Evolutionary conservation across 2,888 invertebrate species (phyloP), one percentile per base, ranked within the genome.

Genomic region (Drosophila lutescens): DNA sequence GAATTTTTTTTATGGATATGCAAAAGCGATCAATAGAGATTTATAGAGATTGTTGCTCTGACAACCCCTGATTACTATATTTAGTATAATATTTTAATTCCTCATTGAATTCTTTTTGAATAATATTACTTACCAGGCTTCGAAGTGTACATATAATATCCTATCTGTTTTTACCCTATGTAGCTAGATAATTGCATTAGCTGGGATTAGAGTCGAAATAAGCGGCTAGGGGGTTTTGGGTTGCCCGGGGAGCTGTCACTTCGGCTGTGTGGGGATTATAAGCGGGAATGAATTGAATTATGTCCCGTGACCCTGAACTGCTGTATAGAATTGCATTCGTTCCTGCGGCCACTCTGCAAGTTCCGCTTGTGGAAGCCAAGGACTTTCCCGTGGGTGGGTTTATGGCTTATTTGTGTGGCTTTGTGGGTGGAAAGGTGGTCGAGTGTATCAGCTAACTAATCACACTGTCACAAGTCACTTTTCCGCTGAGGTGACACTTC

Each of bases 151-250:
- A n/a, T n/a, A n/a, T 7, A 20, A 9, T 2, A 26, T 46, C 38
- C 13, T 15, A 12, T 41, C 43, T 9, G 2, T 9, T n/a, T 2
- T 1, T 5, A 13, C 5, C 46, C 1, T 8, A 30, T 46, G 47
- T 10, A 26, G 30, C 9, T 15, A 1, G 5, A 10, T 85, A 85
- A 87, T 77, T 60, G 63, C 72, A 87, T 84, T 81, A 78, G 32
- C 38, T 30, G 46, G 65, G 81, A 59, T 76, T 83, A 71, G 54
- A 30, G 59, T 17, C 5, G 20, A 17, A 32, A 6, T 32, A 15
- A 30, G 26, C 4, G 38, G 12, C 12, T 12, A 12, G 34, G 12
- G 23, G 15, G 26, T 46, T 23, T 30, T 5, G 9, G 53, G 53
- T 53, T 40, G 40, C 53, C 53, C 26, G 15, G 53, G 23, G 15